Conservation (phyloP, 2,888 invertebrate genomes). For the Clepsis dumicolana region DNA sequence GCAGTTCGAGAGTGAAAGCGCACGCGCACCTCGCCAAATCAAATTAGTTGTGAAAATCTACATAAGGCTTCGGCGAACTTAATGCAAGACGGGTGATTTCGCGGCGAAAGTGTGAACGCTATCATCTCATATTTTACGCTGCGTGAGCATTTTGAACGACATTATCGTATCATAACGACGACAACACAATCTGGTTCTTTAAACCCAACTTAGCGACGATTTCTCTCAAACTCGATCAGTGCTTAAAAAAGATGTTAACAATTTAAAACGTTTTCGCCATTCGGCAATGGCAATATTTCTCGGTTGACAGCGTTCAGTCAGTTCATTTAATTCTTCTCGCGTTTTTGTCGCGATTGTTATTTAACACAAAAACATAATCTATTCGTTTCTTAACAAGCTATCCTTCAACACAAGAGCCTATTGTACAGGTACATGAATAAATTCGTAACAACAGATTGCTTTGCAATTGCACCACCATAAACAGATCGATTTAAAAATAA, state of each 20-base stretch:
- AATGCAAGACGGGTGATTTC: constrained; percentile 29
- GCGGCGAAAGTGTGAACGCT: constrained; percentile 36
- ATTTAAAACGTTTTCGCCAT: constrained; percentile 14
- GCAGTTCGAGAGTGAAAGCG: constrained; percentile 66
- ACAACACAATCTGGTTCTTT: constrained; percentile 28
- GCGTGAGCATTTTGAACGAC: constrained; percentile 16
- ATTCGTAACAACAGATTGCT: constrained; percentile 7
- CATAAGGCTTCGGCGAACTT: constrained; percentile 39
- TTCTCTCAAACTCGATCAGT: constrained; percentile 35
- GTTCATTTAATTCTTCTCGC: constrained; percentile 12
- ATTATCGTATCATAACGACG: constrained; percentile 6
- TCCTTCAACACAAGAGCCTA: constrained; percentile 5
- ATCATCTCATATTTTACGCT: constrained; percentile 31
- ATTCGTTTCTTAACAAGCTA: not conserved
- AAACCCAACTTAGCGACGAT: constrained; percentile 12
- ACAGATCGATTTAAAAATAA: constrained; percentile 5
- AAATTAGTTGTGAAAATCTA: constrained; percentile 45
- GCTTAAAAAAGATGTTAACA: constrained; percentile 28
- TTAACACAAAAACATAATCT: constrained; percentile 15
- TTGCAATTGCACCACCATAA: constrained; percentile 12
- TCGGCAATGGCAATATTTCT: constrained; percentile 23
- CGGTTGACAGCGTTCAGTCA: constrained; percentile 16
- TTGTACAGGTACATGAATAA: not conserved
- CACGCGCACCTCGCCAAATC: constrained; percentile 50
- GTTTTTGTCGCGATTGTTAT: constrained; percentile 20